These are phyloP conservation scores for Genyomyrus donnyi DNA, from an alignment of 2,113 vertebrate genomes.

Conservation along the genomic window DNA sequence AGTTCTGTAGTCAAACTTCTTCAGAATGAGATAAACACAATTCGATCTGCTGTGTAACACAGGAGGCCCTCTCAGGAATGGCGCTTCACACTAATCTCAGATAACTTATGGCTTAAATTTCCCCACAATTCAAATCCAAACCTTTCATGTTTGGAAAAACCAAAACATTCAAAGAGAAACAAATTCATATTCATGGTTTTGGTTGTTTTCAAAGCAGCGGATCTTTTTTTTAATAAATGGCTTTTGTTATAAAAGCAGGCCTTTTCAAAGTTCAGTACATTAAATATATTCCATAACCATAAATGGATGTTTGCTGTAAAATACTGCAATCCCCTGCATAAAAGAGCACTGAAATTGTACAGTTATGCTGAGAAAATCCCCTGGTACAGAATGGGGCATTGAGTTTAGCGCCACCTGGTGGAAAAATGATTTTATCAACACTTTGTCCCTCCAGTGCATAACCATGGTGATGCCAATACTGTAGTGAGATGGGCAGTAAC, in stretches of 20 bases:
- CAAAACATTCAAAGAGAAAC: constrained; percentile 16
- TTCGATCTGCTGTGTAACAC: not conserved
- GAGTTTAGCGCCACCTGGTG: constrained; percentile 29
- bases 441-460: not conserved
- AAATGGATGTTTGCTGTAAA: not conserved
- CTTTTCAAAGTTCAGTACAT: not conserved
- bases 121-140: constrained; percentile 12
- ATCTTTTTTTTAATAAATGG: not conserved
- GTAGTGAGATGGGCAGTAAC: no score
- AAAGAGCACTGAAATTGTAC: not conserved
- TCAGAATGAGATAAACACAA: not conserved
- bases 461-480: not conserved
- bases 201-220: constrained; percentile 11
- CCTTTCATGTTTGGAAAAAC: constrained; percentile 23
- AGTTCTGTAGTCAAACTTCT: not conserved
- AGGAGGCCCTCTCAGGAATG: not conserved
- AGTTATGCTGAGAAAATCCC: not conserved
- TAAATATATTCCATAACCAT: not conserved
- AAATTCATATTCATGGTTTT: constrained; percentile 19
- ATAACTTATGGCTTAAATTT: constrained; percentile 11
- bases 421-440: not conserved
- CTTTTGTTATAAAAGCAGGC: not conserved
- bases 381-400: not conserved
- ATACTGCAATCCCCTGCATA: constrained; percentile 12
- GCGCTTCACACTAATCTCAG: not conserved